Base-by-base conservation (phyloP, 2,888 invertebrate species). In the Ormyrus thymus region DNA sequence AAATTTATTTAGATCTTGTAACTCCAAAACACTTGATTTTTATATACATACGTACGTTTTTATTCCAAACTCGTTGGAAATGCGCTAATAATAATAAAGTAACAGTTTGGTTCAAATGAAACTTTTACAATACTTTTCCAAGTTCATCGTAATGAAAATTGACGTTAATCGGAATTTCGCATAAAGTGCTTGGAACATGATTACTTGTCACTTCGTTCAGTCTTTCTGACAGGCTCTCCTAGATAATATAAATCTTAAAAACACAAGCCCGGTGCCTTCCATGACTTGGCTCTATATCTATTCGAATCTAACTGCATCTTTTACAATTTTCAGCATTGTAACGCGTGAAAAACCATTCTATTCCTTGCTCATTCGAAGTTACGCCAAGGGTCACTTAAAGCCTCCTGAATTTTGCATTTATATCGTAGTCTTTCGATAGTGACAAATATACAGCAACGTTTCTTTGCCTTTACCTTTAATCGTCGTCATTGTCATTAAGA, bases 41-140 rank as follows among this genome's bases (percentile, higher is more conserved):
- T 77, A 70, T 80, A 78, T 75, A 70, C 13, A 59, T 70, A 61
- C 66, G 29, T 29, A 77, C 69, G 66, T 77, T 73, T 56, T 53
- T 56, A 74, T 77, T 77, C 74, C 59, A 64, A 74, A n/a, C 56
- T 76, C 15, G 11, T 73, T 80, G 13, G 53, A 76, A 29, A 70
- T 74, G 73, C 65, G 65, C 76, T 69, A 53, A 78, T 50, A 50
- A 59, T 69, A 53, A 78, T 50, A 50, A 59, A 61, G 29, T 56
- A 55, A 77, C 50, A 51, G 9, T 77, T 73, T 69, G 13, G 15
- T 66, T 80, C 59, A 45, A 69, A 64, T 62, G 50, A 45, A 64
- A 73, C 72, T 15, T 29, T 48, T 76, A 76, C 76, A 76, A 15
- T 80, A 80, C 79, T 80, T 80, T 80, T 69, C 69, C 79, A 73